Conservation (phyloP, 2,113 vertebrate genomes). For the Acinonyx jubatus region DNA sequence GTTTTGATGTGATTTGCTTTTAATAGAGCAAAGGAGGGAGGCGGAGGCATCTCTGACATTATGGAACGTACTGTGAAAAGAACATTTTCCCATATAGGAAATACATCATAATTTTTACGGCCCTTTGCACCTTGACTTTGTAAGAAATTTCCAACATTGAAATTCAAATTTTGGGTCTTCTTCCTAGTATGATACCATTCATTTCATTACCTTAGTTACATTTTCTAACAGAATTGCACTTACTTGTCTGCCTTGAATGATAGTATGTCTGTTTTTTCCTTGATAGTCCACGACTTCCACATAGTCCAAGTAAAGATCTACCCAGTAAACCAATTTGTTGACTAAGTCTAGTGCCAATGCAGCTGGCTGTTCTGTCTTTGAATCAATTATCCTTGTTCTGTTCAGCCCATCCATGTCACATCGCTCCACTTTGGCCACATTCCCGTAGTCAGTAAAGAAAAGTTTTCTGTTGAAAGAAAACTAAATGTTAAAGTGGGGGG, state of each 20-base stretch:
- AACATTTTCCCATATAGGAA: background rate
- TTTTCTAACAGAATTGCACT: conserved; percentile 80
- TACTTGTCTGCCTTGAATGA: conserved; percentile 94
- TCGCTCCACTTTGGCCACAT: conserved; percentile 94
- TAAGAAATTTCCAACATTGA: background rate
- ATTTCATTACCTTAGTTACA: conserved; percentile 12
- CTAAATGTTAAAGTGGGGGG: conserved; percentile 69
- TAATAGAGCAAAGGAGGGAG: background rate
- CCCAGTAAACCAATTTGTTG: conserved; percentile 97
- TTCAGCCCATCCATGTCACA: conserved; percentile 98
- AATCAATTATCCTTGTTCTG: conserved; percentile 92
- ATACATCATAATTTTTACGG: background rate
- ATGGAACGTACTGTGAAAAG: background rate
- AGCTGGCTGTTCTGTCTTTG: conserved; percentile 93
- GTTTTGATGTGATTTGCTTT: background rate
- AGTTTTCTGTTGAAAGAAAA: conserved; percentile 93
- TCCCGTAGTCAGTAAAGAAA: conserved; percentile 98
- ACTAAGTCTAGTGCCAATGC: conserved; percentile 94
- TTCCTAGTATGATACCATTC: accelerated
- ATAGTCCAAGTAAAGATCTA: conserved; percentile 96
- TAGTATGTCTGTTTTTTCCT: conserved; percentile 91
- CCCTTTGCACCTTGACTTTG: background rate
- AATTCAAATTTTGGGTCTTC: background rate
- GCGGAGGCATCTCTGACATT: background rate
- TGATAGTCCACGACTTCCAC: conserved; percentile 97